phyloP scores from a whole-genome alignment of 1,140 invertebrate genomes.

The Drosophila trapezifrons region DNA sequence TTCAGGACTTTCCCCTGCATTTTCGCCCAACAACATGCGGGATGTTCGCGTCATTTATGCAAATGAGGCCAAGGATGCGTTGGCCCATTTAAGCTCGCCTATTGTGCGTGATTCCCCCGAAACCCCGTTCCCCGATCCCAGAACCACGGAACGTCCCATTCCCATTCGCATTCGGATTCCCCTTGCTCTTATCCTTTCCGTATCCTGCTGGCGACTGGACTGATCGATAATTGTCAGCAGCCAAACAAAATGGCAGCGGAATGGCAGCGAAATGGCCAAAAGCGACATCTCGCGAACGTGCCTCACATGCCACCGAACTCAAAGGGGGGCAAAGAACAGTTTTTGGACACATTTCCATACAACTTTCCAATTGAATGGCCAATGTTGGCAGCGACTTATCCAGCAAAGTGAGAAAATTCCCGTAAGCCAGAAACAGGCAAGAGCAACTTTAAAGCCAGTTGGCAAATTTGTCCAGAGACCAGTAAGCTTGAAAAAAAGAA shows the following conservation, averaged over 20 bases:
- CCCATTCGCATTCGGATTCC: background rate
- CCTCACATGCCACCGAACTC: constrained; percentile 39
- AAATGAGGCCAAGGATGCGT: constrained; percentile 78
- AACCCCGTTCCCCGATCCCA: background rate
- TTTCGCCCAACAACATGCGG: constrained; percentile 47
- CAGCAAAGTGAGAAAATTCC: constrained; percentile 25
- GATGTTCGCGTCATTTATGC: constrained; percentile 73
- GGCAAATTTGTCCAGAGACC: background rate
- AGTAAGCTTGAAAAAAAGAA: too few species aligned
- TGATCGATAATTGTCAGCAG: constrained; percentile 77
- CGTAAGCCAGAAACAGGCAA: constrained; percentile 10
- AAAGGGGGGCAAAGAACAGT: constrained; percentile 4
- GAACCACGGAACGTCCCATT: background rate
- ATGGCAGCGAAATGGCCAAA: constrained; percentile 64
- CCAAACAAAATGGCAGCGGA: constrained; percentile 58
- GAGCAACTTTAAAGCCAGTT: constrained; percentile 1
- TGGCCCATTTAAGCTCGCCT: constrained; percentile 67
- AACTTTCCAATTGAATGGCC: constrained; percentile 47
- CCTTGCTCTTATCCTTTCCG: background rate
- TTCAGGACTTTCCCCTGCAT: constrained; percentile 36
- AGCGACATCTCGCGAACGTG: constrained; percentile 66
- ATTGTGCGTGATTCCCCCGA: constrained; percentile 65
- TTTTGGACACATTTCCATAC: constrained; percentile 41
- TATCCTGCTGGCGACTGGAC: constrained; percentile 25
- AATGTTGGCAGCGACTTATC: constrained; percentile 15